Evolutionary conservation across 1,140 invertebrate species (phyloP).

Genomic region (Colletes latitarsis): DNA sequence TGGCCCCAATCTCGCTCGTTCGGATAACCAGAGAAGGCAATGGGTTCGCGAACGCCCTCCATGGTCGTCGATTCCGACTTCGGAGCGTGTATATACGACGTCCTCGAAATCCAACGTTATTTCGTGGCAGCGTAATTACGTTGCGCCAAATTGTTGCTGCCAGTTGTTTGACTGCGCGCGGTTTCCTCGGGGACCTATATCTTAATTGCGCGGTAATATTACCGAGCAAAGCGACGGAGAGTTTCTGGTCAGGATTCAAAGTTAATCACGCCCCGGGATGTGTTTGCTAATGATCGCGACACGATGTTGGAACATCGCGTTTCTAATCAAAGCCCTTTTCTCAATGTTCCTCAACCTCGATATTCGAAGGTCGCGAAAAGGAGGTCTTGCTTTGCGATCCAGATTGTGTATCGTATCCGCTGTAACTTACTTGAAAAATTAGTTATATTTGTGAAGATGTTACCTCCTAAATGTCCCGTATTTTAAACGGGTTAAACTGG

Average conservation of each 20-base stretch:
- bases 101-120: constrained; percentile 26
- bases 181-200: constrained; percentile 33
- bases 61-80: background rate
- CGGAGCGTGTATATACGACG: background rate
- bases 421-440: too few species aligned
- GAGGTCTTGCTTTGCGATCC: too few species aligned
- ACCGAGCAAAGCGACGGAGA: background rate
- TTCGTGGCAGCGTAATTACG: constrained; percentile 35
- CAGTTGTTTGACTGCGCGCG: constrained; percentile 24
- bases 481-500: too few species aligned
- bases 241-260: background rate
- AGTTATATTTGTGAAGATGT: too few species aligned
- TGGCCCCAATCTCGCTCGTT: constrained; percentile 53
- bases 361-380: too few species aligned
- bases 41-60: background rate
- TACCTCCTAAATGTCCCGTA: too few species aligned
- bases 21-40: constrained; percentile 2
- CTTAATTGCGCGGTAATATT: constrained; percentile 31
- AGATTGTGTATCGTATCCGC: too few species aligned
- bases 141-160: constrained; percentile 38
- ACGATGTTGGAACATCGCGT: too few species aligned
- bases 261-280: background rate
- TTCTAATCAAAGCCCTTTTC: too few species aligned
- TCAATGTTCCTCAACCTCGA: too few species aligned
- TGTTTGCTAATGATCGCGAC: too few species aligned